Evolutionary conservation across 2,888 invertebrate genomes (phyloP).

Genomic region (Drosophila stalkeri): DNA sequence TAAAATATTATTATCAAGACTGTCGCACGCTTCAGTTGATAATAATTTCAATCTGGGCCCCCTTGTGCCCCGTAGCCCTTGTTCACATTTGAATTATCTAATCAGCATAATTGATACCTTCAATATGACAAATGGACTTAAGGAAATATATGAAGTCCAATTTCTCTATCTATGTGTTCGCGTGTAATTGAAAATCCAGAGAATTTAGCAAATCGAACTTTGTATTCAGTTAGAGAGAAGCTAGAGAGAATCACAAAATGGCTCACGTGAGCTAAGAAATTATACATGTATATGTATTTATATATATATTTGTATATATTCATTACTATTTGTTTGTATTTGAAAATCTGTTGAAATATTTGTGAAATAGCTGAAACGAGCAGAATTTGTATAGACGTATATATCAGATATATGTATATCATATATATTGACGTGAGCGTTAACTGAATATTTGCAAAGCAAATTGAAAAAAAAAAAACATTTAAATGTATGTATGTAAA

Average conservation of each 20-base stretch:
- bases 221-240: slow-evolving; percentile 21
- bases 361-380: slow-evolving; percentile 12
- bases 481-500: no score
- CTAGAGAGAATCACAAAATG: slow-evolving; percentile 35
- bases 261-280: slow-evolving; percentile 62
- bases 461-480: slow-evolving; percentile 15
- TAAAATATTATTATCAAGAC: background rate
- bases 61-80: background rate
- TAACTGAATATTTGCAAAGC: slow-evolving; percentile 27
- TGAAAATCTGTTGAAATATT: slow-evolving; percentile 24
- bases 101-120: slow-evolving; percentile 54
- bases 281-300: background rate
- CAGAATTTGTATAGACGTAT: slow-evolving; percentile 16
- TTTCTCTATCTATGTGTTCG: slow-evolving; percentile 32
- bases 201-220: slow-evolving; percentile 32
- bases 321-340: slow-evolving; percentile 26
- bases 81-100: slow-evolving; percentile 39
- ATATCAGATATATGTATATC: slow-evolving; percentile 7
- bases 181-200: slow-evolving; percentile 32
- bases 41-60: background rate
- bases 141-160: slow-evolving; percentile 11
- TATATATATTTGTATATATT: slow-evolving; percentile 3
- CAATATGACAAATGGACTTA: slow-evolving; percentile 24
- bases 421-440: slow-evolving; percentile 7
- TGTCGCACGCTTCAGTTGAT: slow-evolving; percentile 9